phyloP scores from a whole-genome alignment of 2,113 vertebrate species.

The Hiodon tergisus region DNA sequence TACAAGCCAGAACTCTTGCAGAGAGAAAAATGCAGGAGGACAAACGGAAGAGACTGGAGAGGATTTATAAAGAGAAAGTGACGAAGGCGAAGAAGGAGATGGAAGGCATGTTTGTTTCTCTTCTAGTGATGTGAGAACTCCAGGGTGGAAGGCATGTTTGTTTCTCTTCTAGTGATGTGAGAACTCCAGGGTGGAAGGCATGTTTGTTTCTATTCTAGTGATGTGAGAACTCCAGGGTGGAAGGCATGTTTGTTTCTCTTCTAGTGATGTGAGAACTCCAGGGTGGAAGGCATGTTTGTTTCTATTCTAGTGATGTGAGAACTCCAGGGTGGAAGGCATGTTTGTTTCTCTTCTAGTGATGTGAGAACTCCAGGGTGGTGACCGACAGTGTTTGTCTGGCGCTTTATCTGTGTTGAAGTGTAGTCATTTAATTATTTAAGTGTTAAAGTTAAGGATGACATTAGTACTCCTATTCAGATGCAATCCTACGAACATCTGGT shows the following conservation, averaged over 20 bases:
- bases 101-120: conserved; percentile 61
- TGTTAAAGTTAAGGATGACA: too few species aligned
- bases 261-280: background rate
- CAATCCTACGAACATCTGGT: too few species aligned
- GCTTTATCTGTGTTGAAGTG: too few species aligned
- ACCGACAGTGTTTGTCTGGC: too few species aligned
- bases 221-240: conserved; percentile 52
- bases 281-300: background rate
- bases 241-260: conserved; percentile 54
- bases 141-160: background rate
- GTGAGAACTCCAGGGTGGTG: too few species aligned
- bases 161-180: background rate
- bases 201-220: background rate
- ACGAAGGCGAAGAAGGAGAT: conserved; percentile 73
- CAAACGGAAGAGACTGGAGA: conserved; percentile 70
- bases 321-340: conserved; percentile 69
- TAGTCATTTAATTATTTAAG: too few species aligned
- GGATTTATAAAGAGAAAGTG: conserved; percentile 75
- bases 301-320: too few species aligned
- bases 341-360: background rate
- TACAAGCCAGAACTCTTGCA: conserved; percentile 66
- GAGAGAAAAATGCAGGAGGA: conserved; percentile 80
- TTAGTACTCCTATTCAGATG: too few species aligned
- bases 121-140: background rate
- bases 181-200: background rate